phyloP scores from a whole-genome alignment of 2,888 invertebrate genomes.

The Rhagonycha fulva region DNA sequence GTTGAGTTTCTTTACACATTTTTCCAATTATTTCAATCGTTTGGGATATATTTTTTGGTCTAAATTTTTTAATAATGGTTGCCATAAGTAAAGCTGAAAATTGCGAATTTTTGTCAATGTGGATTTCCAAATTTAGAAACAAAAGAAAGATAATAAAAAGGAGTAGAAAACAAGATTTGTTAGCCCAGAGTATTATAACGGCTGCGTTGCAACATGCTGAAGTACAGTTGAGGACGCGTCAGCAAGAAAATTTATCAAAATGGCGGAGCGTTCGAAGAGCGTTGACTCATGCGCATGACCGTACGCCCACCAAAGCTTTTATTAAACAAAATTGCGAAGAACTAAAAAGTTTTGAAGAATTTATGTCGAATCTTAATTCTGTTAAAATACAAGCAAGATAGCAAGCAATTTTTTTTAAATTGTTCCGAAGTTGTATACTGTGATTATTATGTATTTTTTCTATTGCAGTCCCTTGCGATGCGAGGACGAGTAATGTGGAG shows the following conservation, averaged over 20 bases:
- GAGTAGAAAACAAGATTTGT: slow-evolving; percentile 64
- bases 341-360: slow-evolving; percentile 66
- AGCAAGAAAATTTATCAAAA: slow-evolving; percentile 64
- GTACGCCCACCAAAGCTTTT: slow-evolving; percentile 15
- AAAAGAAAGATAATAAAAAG: slow-evolving; percentile 64
- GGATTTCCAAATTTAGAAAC: slow-evolving; percentile 67
- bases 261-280: slow-evolving; percentile 56
- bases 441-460: slow-evolving; percentile 54
- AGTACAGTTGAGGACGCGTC: slow-evolving; percentile 63
- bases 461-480: slow-evolving; percentile 52
- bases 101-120: slow-evolving; percentile 56
- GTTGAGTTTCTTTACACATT: not conserved
- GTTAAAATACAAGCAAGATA: slow-evolving; percentile 58
- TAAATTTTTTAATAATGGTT: not conserved
- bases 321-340: slow-evolving; percentile 55
- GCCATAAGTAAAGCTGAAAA: slow-evolving; percentile 55
- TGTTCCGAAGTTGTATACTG: slow-evolving; percentile 36
- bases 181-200: slow-evolving; percentile 68
- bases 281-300: slow-evolving; percentile 17
- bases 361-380: slow-evolving; percentile 67
- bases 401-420: slow-evolving; percentile 39
- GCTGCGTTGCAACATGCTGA: slow-evolving; percentile 64
- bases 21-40: not conserved
- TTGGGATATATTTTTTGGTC: not conserved
- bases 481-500: slow-evolving; percentile 35